phyloP scores from a whole-genome alignment of 2,888 invertebrate species.

The Hyalella azteca region DNA sequence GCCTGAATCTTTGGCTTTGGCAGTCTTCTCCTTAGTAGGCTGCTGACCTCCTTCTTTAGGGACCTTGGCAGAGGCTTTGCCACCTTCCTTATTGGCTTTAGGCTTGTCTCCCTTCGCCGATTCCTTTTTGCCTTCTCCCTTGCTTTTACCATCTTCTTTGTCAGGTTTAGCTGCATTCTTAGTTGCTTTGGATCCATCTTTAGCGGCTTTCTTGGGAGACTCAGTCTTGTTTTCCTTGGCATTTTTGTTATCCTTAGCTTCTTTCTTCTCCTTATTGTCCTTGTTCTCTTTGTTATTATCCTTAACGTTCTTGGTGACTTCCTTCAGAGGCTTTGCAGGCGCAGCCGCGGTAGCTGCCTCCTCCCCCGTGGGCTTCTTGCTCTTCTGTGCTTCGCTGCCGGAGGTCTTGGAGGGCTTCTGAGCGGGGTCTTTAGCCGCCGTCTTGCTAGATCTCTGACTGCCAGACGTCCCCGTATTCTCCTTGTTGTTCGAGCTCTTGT shows the following conservation, averaged over 20 bases:
- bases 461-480: neutral
- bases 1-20: neutral
- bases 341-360: neutral
- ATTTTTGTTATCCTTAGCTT: too few relatives aligned
- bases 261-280: neutral
- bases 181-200: neutral
- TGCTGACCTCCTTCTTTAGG: neutral
- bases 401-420: neutral
- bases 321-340: neutral
- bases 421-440: neutral
- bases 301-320: conserved; percentile 11
- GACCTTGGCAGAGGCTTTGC: neutral
- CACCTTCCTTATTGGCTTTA: neutral
- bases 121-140: neutral
- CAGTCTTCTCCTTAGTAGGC: neutral
- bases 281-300: neutral
- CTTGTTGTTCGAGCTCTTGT: conserved; percentile 7
- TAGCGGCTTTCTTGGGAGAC: neutral
- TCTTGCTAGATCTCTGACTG: neutral
- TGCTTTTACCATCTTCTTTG: neutral
- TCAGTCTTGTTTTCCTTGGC: neutral
- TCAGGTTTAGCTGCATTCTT: neutral
- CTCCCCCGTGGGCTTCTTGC: neutral
- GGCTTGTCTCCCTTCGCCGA: neutral
- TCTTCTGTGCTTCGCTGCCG: neutral